These are phyloP conservation scores for Nephrocerus scutellatus DNA, from an alignment of 2,888 invertebrate species.

Conservation along the genomic window DNA sequence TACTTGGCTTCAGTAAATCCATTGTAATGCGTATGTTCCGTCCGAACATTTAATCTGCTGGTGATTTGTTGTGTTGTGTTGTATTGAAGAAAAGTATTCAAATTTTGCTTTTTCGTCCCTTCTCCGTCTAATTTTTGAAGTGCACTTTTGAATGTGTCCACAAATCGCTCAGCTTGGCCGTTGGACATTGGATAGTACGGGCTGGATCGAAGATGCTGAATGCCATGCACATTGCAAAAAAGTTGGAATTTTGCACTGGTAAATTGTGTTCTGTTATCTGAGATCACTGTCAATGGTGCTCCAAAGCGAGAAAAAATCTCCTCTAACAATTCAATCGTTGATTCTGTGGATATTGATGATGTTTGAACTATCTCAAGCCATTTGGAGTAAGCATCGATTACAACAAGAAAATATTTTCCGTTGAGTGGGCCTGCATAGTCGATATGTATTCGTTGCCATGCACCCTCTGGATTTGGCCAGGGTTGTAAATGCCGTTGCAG, in stretches of 20 bases:
- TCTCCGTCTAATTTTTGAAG: conserved; percentile 18
- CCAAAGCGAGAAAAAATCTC: conserved; percentile 23
- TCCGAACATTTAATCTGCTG: conserved; percentile 21
- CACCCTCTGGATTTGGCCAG: too few relatives aligned
- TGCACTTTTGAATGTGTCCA: conserved; percentile 21
- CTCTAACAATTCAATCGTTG: conserved; percentile 17
- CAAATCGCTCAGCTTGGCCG: too few relatives aligned
- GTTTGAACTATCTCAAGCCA: conserved; percentile 40
- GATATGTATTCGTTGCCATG: too few relatives aligned
- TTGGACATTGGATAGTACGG: too few relatives aligned
- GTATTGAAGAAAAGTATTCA: conserved; percentile 19
- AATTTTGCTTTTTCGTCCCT: conserved; percentile 15
- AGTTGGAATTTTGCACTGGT: too few relatives aligned
- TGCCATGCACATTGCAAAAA: too few relatives aligned
- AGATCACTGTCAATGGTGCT: too few relatives aligned
- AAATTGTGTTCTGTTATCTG: too few relatives aligned
- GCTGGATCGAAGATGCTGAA: too few relatives aligned
- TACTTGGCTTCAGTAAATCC: too few relatives aligned
- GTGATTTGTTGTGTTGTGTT: conserved; percentile 19
- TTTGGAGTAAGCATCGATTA: conserved; percentile 43
- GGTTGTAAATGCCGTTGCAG: too few relatives aligned
- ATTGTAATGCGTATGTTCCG: conserved; percentile 17
- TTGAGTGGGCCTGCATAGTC: too few relatives aligned
- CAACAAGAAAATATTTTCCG: conserved; percentile 29
- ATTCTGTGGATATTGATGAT: conserved; percentile 18